phyloP scores from a whole-genome alignment of 2,888 invertebrate genomes.

The Molorchus minor region DNA sequence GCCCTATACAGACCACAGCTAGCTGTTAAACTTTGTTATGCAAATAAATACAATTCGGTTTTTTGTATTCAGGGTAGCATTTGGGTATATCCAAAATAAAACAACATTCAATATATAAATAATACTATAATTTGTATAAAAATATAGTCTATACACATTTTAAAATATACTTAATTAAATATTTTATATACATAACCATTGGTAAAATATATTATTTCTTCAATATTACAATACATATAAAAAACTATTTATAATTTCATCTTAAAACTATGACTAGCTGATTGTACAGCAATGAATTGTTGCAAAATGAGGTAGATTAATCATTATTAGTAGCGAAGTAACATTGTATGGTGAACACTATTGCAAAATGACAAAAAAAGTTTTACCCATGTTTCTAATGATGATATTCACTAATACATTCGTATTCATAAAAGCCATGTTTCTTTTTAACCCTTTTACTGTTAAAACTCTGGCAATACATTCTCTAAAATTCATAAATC shows the following conservation, averaged over 20 bases:
- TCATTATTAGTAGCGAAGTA: slow-evolving; percentile 46
- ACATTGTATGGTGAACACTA: slow-evolving; percentile 29
- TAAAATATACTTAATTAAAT: slow-evolving; percentile 48
- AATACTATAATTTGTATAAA: slow-evolving; percentile 63
- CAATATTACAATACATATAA: slow-evolving; percentile 48
- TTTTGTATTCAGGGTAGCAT: too few relatives aligned
- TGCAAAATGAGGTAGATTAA: slow-evolving; percentile 63
- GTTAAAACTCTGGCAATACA: too few relatives aligned
- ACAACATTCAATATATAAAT: slow-evolving; percentile 53
- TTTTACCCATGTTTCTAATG: too few relatives aligned
- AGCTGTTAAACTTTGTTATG: too few relatives aligned
- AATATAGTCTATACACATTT: slow-evolving; percentile 60
- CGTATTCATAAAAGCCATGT: not conserved
- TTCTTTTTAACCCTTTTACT: too few relatives aligned
- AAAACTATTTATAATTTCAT: slow-evolving; percentile 47
- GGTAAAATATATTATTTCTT: slow-evolving; percentile 49
- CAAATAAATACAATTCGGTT: too few relatives aligned
- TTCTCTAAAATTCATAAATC: too few relatives aligned
- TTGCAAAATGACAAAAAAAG: slow-evolving; percentile 14
- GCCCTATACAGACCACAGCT: too few relatives aligned
- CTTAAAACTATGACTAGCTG: slow-evolving; percentile 64
- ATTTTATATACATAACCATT: slow-evolving; percentile 50
- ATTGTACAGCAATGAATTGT: slow-evolving; percentile 64
- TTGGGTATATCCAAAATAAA: slow-evolving; percentile 16
- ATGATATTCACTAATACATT: not conserved